A percentile compares a stretch with the other conserved stretches of the same genome.
phyloP scores from a whole-genome alignment of 1,140 invertebrate genomes.

The Stenopsyche tienmushanensis region DNA sequence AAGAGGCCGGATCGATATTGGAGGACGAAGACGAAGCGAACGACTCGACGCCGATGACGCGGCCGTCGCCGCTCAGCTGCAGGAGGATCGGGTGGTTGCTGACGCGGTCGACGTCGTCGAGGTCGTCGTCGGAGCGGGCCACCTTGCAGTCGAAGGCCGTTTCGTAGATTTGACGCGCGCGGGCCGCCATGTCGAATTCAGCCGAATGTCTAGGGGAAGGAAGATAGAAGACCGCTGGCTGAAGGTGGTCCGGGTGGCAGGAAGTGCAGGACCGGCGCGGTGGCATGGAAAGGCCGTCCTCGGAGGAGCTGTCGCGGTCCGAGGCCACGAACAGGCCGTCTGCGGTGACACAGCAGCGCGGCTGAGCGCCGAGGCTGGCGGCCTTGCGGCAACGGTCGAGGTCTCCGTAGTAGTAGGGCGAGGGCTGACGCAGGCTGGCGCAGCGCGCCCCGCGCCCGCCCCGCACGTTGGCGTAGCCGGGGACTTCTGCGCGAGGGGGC shows the following conservation, averaged over 20 bases:
- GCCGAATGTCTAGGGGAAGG: slow-evolving; percentile 53
- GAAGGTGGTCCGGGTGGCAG: slow-evolving; percentile 65
- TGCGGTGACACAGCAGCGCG: slow-evolving; percentile 66
- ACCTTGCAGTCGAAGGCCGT: slow-evolving; percentile 87
- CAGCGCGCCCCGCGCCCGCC: slow-evolving; percentile 47
- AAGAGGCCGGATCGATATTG: slow-evolving; percentile 53
- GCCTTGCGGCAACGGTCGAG: slow-evolving; percentile 61
- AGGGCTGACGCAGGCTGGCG: slow-evolving; percentile 66
- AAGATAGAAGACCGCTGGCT: slow-evolving; percentile 61
- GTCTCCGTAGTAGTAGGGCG: slow-evolving; percentile 77
- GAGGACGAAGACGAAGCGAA: slow-evolving; percentile 50
- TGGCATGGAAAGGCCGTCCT: slow-evolving; percentile 59
- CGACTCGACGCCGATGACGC: slow-evolving; percentile 44
- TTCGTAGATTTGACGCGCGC: slow-evolving; percentile 75
- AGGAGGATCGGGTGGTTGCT: slow-evolving; percentile 76
- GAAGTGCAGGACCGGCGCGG: slow-evolving; percentile 66
- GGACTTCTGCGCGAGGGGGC: slow-evolving; percentile 43
- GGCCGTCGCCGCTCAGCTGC: slow-evolving; percentile 56
- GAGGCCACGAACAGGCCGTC: slow-evolving; percentile 56
- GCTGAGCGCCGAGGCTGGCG: slow-evolving; percentile 68
- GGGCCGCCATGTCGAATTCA: slow-evolving; percentile 63
- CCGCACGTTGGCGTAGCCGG: slow-evolving; percentile 47
- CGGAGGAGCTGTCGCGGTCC: slow-evolving; percentile 51
- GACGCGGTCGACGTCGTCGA: slow-evolving; percentile 77
- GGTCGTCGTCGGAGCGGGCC: slow-evolving; percentile 76